A percentile compares a stretch with the other conserved stretches of the same genome.
Evolutionary conservation across 1,140 invertebrate species (phyloP).

Genomic region (Pseudomyrmex flavicornis): DNA sequence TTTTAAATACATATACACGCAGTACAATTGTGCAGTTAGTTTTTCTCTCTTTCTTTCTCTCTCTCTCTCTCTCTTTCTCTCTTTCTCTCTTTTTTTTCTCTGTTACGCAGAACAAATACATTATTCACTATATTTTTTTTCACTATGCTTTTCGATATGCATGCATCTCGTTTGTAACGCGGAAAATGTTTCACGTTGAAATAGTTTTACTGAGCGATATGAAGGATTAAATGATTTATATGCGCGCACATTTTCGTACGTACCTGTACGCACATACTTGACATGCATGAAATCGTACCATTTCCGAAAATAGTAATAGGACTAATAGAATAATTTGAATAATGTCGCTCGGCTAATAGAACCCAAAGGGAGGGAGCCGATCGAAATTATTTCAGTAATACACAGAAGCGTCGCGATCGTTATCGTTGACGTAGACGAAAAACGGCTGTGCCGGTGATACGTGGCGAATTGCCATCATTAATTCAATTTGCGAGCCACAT

Average conservation of each 20-base stretch:
- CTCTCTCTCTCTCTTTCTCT: no score
- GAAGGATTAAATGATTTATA: constrained; percentile 30
- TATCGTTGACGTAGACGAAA: constrained; percentile 26
- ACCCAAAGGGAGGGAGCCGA: neutral
- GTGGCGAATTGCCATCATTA: constrained; percentile 34
- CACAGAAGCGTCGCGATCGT: neutral
- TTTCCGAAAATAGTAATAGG: constrained; percentile 27
- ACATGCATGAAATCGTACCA: constrained; percentile 7
- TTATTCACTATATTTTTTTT: constrained; percentile 35
- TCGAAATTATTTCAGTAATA: constrained; percentile 29
- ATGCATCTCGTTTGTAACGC: constrained; percentile 24
- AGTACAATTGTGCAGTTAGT: constrained; percentile 18
- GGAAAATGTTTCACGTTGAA: neutral
- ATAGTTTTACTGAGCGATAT: neutral
- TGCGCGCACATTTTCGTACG: neutral
- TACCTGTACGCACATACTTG: constrained; percentile 36
- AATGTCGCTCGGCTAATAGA: constrained; percentile 18
- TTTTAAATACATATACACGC: constrained; percentile 25
- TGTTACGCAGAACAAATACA: neutral
- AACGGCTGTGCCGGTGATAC: constrained; percentile 21
- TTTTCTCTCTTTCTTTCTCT: no score
- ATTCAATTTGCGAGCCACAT: constrained; percentile 47
- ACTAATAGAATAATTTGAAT: constrained; percentile 8
- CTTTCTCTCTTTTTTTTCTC: no score
- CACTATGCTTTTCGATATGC: constrained; percentile 16